Base-by-base conservation (phyloP, 2,113 vertebrate species). In the Sinosuthora webbiana region DNA sequence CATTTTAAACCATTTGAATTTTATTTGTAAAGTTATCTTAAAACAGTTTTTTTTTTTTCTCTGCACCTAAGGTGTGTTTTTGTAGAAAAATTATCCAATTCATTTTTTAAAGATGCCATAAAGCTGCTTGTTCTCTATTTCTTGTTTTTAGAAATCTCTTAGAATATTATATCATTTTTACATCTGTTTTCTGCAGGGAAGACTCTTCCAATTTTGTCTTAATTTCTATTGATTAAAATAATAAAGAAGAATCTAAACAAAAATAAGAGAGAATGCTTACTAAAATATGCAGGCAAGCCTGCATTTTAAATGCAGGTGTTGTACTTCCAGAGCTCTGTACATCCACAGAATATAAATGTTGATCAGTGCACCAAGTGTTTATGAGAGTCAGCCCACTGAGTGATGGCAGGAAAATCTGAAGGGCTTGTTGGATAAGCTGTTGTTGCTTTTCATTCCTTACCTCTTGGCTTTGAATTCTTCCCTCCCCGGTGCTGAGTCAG, bases 211-310 rank as follows among this genome's bases (percentile, higher is more conserved):
- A 83, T 88, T 77, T 79, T 87, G 70, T 92, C 59, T 74, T 88
- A 92, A 80, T 94, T 96, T 92, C 68, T 88, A 47, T 67, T 49
- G 31, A 50, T 96, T 97, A 95, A 77, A 94, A 85, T 91, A 35
- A 74, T 49, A 92, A 84, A 92, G 53, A 83, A 78, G 55, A 68
- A 78, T 94, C 44, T 83, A 56, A 91, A 96, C 93, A 81, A 92
- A 89, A 55, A 25, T 22, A 21, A 74, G 30, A 63, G 85, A 68
- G 79, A 89, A 74, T 90, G 35, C 53, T 92, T 89, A 68, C 12
- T 92, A 76, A 87, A 93, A 31, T 65, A 41, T 35, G 27, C 20
- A 6, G 16, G 21, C 56, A 75, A 35, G 52, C 16, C 47, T 86
- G 55, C 76, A 49, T 80, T 94, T 94, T 59, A 77, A 83, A 91